Evolutionary conservation across 2,888 invertebrate species (phyloP), one percentile per base, ranked within the genome.

Genomic region (Stenichneumon culpator): DNA sequence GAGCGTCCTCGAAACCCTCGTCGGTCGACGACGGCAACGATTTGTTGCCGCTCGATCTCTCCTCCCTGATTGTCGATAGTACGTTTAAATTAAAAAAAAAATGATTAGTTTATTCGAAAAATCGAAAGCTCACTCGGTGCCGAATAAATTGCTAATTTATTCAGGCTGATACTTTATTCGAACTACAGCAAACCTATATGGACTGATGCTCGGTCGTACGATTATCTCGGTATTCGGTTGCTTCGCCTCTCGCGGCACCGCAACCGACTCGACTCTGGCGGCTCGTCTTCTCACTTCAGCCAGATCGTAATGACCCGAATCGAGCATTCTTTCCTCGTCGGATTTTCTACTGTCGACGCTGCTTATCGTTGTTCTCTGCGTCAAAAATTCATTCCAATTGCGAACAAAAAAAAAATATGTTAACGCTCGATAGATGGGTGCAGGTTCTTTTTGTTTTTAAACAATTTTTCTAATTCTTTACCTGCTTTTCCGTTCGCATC

Each of bases 1-100:
- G 94, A 19, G 94, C 94, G 82, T 95, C 95, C 89, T 95, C 95
- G 86, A 95, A 95, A 19, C 95, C 95, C 92, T 95, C 95, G 87
- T 95, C 95, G 0, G 95, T 94, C 28, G 95, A 93, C n/a, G 91
- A 90, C 14, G 92, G 93, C 65, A 93, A 85, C 36, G 93, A 93
- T 89, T 92, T 93, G 65, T 87, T 92, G 87, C 93, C 94, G 3
- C 80, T 84, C 19, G 87, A 90, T 86, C 90, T 92, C 75, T 94
- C 93, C 52, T 92, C 92, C 74, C 90, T 90, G 82, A 86, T 87
- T 11, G 70, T 60, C 52, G 11, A 74, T 44, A 25, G 36, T 32
- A 16, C 39, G 39, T 70, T 70, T 50, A 54, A 86, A 57, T 77
- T 32, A 81, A 81, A 73, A 86, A 69, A 25, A 60, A 11, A 16